Conservation (phyloP, 2,113 vertebrate genomes). For the Potamarius usumacintae region DNA sequence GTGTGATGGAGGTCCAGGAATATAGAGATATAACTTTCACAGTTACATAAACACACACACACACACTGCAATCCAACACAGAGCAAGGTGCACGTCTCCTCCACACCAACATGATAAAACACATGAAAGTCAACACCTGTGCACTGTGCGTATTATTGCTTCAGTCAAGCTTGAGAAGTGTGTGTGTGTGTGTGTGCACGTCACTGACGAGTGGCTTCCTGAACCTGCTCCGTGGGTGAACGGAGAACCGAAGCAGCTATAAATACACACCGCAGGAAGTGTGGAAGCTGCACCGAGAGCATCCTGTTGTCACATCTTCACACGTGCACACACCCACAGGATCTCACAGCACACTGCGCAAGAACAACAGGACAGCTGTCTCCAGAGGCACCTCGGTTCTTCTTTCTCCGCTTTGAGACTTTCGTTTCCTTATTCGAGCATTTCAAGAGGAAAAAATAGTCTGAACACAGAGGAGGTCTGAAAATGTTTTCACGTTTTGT, state of each 20-base stretch:
- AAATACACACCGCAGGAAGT: slow-evolving; percentile 35
- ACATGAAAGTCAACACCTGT: slow-evolving; percentile 8
- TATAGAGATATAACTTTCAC: not conserved
- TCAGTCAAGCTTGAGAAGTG: not conserved
- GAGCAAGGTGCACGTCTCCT: not conserved
- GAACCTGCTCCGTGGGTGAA: slow-evolving; percentile 1
- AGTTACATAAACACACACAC: too few relatives aligned
- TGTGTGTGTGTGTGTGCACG: not conserved
- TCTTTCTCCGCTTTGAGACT: not conserved
- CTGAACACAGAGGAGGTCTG: not conserved
- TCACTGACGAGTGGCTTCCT: slow-evolving; percentile 3
- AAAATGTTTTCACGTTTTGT: not conserved
- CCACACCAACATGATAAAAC: not conserved
- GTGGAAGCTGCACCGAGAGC: not conserved
- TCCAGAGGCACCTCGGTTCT: not conserved
- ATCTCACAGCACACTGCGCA: not conserved
- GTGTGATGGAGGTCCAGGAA: not conserved
- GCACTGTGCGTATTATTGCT: slow-evolving; percentile 2
- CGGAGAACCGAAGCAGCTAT: slow-evolving; percentile 19
- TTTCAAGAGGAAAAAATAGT: not conserved
- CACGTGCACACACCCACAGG: slow-evolving; percentile 12
- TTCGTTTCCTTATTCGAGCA: not conserved
- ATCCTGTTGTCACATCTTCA: slow-evolving; percentile 21
- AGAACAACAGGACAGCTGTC: slow-evolving; percentile 14
- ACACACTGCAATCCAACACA: not conserved